Conservation (phyloP, 2,797 vertebrate species). For the Galagoides demidoff region DNA sequence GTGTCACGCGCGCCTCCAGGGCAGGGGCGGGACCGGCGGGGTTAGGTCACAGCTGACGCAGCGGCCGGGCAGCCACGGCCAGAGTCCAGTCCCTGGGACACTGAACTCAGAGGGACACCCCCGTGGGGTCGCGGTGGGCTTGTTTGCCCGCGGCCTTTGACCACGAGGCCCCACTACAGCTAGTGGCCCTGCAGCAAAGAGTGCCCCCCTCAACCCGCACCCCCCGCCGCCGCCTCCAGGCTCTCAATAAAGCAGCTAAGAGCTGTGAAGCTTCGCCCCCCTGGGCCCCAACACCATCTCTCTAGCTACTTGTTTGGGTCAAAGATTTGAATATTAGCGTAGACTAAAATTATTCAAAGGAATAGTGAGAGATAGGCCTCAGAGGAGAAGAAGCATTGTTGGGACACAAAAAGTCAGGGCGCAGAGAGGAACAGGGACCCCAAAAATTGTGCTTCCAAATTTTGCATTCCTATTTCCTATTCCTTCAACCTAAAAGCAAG, state of each 20-base stretch:
- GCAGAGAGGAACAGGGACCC: background rate
- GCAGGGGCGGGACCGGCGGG: background rate
- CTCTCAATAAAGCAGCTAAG: background rate
- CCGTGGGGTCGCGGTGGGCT: too few species aligned
- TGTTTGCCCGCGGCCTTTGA: background rate
- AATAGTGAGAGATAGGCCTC: background rate
- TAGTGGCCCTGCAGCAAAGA: background rate
- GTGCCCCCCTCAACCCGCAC: background rate
- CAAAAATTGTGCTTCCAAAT: background rate
- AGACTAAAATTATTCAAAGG: background rate
- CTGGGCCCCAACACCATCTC: background rate
- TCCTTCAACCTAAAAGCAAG: background rate
- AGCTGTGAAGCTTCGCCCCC: background rate
- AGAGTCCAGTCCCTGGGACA: background rate
- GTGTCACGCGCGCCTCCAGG: background rate
- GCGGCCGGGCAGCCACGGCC: fast-evolving
- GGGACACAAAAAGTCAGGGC: background rate
- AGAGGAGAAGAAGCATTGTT: background rate
- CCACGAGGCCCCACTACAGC: fast-evolving
- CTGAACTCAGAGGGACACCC: background rate
- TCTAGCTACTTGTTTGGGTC: background rate
- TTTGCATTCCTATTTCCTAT: background rate
- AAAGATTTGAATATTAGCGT: background rate
- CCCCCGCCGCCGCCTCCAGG: too few species aligned
- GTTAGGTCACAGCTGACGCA: background rate